Percentiles rank a stretch among this genome's conserved stretches.
Conservation (phyloP, 2,888 invertebrate genomes). For the Unio pictorum region DNA sequence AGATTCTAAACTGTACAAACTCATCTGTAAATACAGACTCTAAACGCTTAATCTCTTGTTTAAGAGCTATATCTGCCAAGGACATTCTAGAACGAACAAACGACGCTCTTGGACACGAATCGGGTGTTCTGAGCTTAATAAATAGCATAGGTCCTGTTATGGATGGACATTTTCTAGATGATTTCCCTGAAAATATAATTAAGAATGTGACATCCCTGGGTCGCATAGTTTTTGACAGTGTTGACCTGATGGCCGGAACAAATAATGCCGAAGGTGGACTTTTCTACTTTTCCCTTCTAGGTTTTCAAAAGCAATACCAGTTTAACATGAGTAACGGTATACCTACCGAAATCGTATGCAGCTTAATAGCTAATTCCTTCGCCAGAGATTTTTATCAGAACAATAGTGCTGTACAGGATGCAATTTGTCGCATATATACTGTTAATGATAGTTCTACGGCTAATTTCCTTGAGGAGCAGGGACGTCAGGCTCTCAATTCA, state of each 20-base stretch:
- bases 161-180: slow-evolving; percentile 29
- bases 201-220: slow-evolving; percentile 11
- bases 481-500: slow-evolving; percentile 19
- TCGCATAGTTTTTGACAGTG: slow-evolving; percentile 26
- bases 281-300: slow-evolving; percentile 23
- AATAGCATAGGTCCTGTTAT: slow-evolving; percentile 27
- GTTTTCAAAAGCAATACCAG: slow-evolving; percentile 16
- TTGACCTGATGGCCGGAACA: slow-evolving; percentile 38
- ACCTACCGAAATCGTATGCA: slow-evolving; percentile 21
- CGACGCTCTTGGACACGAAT: background rate
- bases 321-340: slow-evolving; percentile 27
- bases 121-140: slow-evolving; percentile 8
- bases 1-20: slow-evolving; percentile 17
- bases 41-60: slow-evolving; percentile 13
- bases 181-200: slow-evolving; percentile 19
- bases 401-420: slow-evolving; percentile 10
- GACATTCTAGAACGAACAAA: slow-evolving; percentile 17
- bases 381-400: slow-evolving; percentile 15
- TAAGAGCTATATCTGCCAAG: slow-evolving; percentile 13
- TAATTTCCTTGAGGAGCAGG: slow-evolving; percentile 10
- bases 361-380: slow-evolving; percentile 26
- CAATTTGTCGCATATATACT: slow-evolving; percentile 30
- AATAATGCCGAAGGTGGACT: slow-evolving; percentile 44
- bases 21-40: slow-evolving; percentile 1
- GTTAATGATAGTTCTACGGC: background rate